A percentile compares a stretch with the other conserved stretches of the same genome.
Evolutionary conservation across 2,888 invertebrate species (phyloP).

Genomic region (Epinotia demarniana): DNA sequence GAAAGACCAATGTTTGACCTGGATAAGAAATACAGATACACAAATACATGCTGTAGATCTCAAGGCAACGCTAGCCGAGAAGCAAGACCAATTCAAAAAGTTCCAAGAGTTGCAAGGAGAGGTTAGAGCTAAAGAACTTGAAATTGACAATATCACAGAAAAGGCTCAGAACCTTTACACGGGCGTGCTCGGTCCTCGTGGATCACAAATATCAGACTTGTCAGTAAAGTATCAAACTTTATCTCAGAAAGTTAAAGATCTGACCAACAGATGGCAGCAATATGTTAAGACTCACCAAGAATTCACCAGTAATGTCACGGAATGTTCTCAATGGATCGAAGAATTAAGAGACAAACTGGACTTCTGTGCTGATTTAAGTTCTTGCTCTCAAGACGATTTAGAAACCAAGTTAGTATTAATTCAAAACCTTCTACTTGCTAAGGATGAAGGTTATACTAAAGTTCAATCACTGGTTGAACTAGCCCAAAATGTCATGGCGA

Average conservation of each 20-base stretch:
- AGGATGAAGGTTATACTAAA: slow-evolving; percentile 96
- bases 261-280: slow-evolving; percentile 96
- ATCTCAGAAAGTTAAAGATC: slow-evolving; percentile 95
- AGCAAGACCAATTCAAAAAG: slow-evolving; percentile 92
- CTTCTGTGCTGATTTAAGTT: slow-evolving; percentile 92
- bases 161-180: slow-evolving; percentile 93
- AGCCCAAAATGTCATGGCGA: slow-evolving; percentile 95
- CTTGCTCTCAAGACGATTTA: slow-evolving; percentile 93
- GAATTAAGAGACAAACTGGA: slow-evolving; percentile 93
- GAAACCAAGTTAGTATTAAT: slow-evolving; percentile 93
- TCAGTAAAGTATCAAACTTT: slow-evolving; percentile 96
- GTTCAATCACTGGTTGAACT: slow-evolving; percentile 95
- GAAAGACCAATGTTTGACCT: slow-evolving; percentile 92
- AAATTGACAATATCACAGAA: slow-evolving; percentile 96
- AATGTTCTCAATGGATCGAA: slow-evolving; percentile 93
- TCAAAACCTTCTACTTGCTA: slow-evolving; percentile 94
- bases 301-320: slow-evolving; percentile 91
- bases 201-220: slow-evolving; percentile 94
- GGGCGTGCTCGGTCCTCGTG: slow-evolving; percentile 88
- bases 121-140: slow-evolving; percentile 94
- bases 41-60: slow-evolving; percentile 94
- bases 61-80: slow-evolving; percentile 92
- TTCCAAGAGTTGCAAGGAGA: slow-evolving; percentile 93
- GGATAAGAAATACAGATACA: slow-evolving; percentile 95
- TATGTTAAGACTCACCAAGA: slow-evolving; percentile 95